Conservation (phyloP, 2,888 invertebrate genomes). For the Cryptocephalus primarius region DNA sequence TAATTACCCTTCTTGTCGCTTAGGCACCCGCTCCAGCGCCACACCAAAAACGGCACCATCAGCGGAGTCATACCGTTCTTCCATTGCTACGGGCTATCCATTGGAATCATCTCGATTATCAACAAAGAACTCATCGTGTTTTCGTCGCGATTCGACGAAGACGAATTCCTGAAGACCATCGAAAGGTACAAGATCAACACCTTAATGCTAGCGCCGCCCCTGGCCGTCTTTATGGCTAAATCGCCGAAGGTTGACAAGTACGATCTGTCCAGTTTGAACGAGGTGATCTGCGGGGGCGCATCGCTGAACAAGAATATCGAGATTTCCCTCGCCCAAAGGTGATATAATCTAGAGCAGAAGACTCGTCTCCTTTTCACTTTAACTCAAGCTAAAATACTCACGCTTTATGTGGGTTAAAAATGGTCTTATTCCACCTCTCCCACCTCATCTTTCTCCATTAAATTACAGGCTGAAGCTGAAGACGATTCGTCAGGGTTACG, state of each 20-base stretch:
- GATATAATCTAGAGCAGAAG: conserved; percentile 3
- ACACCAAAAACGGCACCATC: too few species aligned
- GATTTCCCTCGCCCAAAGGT: conserved; percentile 45
- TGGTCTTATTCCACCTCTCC: too few species aligned
- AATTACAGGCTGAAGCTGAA: conserved; percentile 36
- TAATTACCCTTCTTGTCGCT: too few species aligned
- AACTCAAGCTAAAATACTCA: too few species aligned
- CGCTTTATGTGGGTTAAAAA: too few species aligned
- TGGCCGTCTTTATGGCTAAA: conserved; percentile 73
- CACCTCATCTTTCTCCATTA: too few species aligned
- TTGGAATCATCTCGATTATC: conserved; percentile 45
- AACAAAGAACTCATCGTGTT: conserved; percentile 43
- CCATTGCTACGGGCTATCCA: conserved; percentile 66
- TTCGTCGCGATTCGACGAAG: conserved; percentile 45
- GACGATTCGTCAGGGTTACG: conserved; percentile 60
- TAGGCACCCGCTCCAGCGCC: too few species aligned
- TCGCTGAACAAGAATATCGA: conserved; percentile 64
- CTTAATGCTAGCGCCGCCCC: conserved; percentile 62
- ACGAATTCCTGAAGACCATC: conserved; percentile 55
- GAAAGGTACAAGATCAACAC: conserved; percentile 51
- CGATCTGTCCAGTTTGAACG: conserved; percentile 58
- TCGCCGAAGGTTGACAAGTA: conserved; percentile 65
- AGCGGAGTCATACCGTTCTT: conserved; percentile 63
- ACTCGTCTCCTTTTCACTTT: too few species aligned
- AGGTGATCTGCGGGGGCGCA: conserved; percentile 68